Conservation (phyloP, 2,113 vertebrate species). For the Phocoena sinus region DNA sequence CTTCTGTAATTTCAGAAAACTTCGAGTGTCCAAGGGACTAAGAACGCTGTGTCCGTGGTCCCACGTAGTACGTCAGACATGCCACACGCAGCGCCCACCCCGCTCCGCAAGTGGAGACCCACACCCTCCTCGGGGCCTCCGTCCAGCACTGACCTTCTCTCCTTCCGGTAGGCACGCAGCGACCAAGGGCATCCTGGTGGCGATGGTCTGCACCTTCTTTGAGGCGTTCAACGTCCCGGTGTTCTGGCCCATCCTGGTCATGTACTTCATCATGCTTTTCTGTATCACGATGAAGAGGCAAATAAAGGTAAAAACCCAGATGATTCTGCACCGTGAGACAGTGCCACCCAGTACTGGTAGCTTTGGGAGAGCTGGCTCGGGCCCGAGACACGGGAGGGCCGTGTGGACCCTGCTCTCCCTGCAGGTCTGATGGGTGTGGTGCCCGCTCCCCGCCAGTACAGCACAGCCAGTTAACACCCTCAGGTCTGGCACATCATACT, state of each 20-base stretch:
- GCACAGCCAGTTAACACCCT: background rate
- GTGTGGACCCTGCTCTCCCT: background rate
- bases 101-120: too few species aligned
- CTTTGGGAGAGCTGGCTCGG: background rate
- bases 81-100: rapidly evolving
- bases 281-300: slow-evolving; percentile 99
- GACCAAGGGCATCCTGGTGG: slow-evolving; percentile 96
- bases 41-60: background rate
- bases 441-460: rapidly evolving
- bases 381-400: rapidly evolving
- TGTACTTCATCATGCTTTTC: slow-evolving; percentile 99
- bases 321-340: rapidly evolving
- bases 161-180: slow-evolving; percentile 91
- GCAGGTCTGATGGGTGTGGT: background rate
- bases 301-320: slow-evolving; percentile 89
- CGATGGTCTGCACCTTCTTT: slow-evolving; percentile 98
- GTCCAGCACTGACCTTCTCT: background rate
- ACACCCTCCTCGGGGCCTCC: rapidly evolving
- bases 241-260: slow-evolving; percentile 99
- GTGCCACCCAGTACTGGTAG: background rate
- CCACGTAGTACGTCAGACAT: rapidly evolving
- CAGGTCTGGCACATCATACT: background rate
- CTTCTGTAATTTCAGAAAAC: background rate
- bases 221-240: slow-evolving; percentile 98
- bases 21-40: background rate